Evolutionary conservation across 2,113 vertebrate species (phyloP).

Genomic region (Meriones unguiculatus): DNA sequence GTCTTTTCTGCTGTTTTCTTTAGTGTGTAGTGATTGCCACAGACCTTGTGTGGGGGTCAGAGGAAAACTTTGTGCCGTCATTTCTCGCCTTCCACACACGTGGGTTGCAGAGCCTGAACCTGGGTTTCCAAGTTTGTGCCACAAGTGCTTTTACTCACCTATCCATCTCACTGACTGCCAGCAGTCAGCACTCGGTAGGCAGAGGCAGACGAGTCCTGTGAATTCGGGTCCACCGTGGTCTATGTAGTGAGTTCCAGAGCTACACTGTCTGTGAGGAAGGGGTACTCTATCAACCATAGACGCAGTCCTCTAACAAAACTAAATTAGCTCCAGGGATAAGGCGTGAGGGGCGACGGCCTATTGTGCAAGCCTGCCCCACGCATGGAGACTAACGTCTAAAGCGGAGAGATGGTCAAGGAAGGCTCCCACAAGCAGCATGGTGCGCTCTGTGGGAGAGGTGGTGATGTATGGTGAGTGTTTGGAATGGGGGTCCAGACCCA

Average conservation of each 20-base stretch:
- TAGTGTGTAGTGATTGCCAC: background rate
- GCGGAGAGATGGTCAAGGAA: background rate
- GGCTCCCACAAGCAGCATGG: too few relatives aligned
- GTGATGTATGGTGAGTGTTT: accelerated
- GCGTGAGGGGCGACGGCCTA: too few relatives aligned
- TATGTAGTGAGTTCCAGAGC: background rate
- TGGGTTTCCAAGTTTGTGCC: background rate
- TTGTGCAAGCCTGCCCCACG: background rate
- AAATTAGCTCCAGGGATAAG: background rate
- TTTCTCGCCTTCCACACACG: background rate
- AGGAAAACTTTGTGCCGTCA: background rate
- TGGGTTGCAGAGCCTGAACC: background rate
- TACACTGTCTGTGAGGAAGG: background rate
- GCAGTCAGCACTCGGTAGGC: background rate
- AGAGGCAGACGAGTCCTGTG: background rate
- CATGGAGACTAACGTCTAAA: too few relatives aligned
- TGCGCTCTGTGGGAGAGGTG: too few relatives aligned
- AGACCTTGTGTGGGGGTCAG: background rate
- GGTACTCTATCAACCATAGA: background rate
- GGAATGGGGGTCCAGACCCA: background rate
- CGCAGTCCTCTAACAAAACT: background rate
- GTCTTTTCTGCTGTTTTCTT: background rate
- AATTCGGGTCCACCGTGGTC: background rate
- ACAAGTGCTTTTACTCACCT: background rate
- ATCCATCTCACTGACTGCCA: accelerated